Conservation (phyloP, 1,140 invertebrate species). For the Lordiphosa mommai region DNA sequence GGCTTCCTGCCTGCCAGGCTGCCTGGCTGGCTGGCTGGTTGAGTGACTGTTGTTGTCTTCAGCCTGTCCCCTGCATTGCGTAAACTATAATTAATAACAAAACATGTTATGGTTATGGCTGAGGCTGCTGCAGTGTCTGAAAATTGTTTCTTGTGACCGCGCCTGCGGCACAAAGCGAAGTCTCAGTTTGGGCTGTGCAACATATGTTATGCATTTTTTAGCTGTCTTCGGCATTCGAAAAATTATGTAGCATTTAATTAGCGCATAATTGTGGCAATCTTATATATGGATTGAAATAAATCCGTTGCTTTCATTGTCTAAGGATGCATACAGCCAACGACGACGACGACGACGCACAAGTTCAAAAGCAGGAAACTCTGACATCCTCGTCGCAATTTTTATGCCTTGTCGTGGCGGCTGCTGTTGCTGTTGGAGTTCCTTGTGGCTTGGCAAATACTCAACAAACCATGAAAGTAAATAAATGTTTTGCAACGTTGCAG, state of each 20-base stretch:
- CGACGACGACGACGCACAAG: constrained; percentile 45
- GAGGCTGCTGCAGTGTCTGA: constrained; percentile 35
- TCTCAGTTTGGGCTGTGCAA: constrained; percentile 45
- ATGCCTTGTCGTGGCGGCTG: constrained; percentile 8
- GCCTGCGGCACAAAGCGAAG: constrained; percentile 53
- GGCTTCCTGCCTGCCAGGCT: constrained; percentile 41
- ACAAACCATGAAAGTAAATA: constrained; percentile 78
- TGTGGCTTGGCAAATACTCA: constrained; percentile 77
- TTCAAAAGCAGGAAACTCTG: constrained; percentile 59
- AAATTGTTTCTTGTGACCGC: constrained; percentile 73
- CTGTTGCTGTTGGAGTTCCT: constrained; percentile 41
- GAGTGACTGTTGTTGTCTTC: constrained; percentile 68
- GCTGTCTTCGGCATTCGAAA: constrained; percentile 71
- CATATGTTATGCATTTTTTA: constrained; percentile 78
- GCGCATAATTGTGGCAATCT: constrained; percentile 63
- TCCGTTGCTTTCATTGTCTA: constrained; percentile 36
- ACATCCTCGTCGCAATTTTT: constrained; percentile 26
- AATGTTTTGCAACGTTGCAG: constrained; percentile 77
- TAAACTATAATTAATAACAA: constrained; percentile 78
- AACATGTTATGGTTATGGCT: constrained; percentile 77
- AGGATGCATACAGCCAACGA: constrained; percentile 31
- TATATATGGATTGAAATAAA: constrained; percentile 10
- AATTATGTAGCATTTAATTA: constrained; percentile 78
- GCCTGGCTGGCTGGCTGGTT: constrained; percentile 33
- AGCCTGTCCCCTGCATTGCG: constrained; percentile 72